Evolutionary conservation across 2,797 vertebrate genomes (phyloP), one percentile per base, ranked within the genome.

Genomic region (Acipenser transmontanus): DNA sequence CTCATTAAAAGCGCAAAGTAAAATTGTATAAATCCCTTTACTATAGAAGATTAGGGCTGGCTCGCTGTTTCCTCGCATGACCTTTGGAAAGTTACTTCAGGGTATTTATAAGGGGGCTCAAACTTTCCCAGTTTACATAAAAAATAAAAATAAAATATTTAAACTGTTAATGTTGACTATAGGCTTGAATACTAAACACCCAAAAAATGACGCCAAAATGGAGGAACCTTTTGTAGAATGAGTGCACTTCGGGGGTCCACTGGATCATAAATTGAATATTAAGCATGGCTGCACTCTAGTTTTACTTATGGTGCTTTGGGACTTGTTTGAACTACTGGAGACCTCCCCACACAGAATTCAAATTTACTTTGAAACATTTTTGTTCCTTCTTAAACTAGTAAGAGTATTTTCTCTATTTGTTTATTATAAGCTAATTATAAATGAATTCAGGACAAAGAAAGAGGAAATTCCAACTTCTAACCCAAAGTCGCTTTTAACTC

Each of bases 1-100:
- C 7, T 8, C 14, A 8, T 20, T 61, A 17, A 61, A 47, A 61
- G 17, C 5, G 47, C 60, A 20, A 10, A 14, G 47, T 1, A 61
- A 61, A 34, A 61, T 34, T 34, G 60, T 17, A 61, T 17, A 61
- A 61, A 34, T 61, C 17, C 60, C 60, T 34, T 9, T 61, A 20
- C 60, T 8, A 34, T 61, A 5, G 12, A 61, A 20, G 17, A 34
- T 61, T 17, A 11, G 51, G 59, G n/a, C 59, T 20, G 34, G 34
- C 34, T 60, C 17, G 8, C 14, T 20, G 8, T 61, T 61, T 61
- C 60, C 60, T 20, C 60, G 10, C 60, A 34, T 13, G 60, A 20
- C 17, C 60, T 61, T 61, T 61, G 17, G 7, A 47, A 9, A n/a
- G 9, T 14, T 14, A 61, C 47, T 20, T 61, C 60, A 47, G 34